Base-by-base conservation (phyloP, 2,797 vertebrate species). In the Sebastes goodei region DNA sequence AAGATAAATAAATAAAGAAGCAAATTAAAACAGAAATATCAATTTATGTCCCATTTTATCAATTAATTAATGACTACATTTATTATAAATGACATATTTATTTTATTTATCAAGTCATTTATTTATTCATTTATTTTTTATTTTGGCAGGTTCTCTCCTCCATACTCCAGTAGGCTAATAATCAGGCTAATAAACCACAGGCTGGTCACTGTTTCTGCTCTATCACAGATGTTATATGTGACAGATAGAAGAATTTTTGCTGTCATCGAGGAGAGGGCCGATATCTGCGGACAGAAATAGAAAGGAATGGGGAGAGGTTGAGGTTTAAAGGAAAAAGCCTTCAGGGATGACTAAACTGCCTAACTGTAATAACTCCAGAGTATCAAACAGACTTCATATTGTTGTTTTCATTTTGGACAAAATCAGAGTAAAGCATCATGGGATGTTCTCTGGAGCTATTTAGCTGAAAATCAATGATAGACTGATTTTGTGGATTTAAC, bases 281-380 rank as follows among this genome's bases (percentile, higher is more conserved):
- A 42, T 38, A 69, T 79, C 38, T 71, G 80, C 10, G 21, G 71
- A 78, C 82, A 67, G 74, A 81, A 90, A 88, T 89, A 91, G 90
- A 90, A 88, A 85, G 83, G 85, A 86, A 84, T 81, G 85, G 59
- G 49, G 49, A 60, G 81, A 75, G 83, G 81, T 57, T 73, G 68
- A 33, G 63, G 80, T 84, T 81, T 75, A 60, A 73, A 75, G 63
- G 52, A 46, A 82, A 52, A 79, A 52, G 55, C 64, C 75, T 80
- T 76, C 11, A 56, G 74, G 46, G 78, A 68, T 49, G 66, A 82
- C 20, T 52, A 74, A 49, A 72, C 38, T 55, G 78, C 35, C 14
- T 0, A 55, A n/a, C 8, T 46, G 25, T 7, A 20, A 52, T 4
- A 10, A n/a, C 7, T 38, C 71, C 49, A 30, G n/a, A 42, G 69